Base-by-base conservation (phyloP, 1,140 invertebrate genomes). In the Drosophila saltans region DNA sequence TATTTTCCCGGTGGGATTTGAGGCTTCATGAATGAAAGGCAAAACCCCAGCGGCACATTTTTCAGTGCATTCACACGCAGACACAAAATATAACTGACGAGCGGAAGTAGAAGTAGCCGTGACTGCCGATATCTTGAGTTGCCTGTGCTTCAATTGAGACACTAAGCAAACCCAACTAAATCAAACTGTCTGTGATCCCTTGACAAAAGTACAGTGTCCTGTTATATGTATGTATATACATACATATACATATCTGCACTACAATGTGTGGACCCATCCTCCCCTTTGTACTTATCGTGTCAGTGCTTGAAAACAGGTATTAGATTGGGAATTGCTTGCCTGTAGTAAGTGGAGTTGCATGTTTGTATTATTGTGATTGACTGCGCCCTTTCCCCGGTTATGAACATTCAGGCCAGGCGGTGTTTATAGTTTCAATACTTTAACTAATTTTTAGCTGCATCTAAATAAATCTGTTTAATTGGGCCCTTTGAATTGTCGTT, bases 1-100 rank as follows among this genome's bases (percentile, higher is more conserved):
- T 85, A 85, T 85, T 85, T 85, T 85, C 75, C 81, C 81, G 78
- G 56, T 85, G 81, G 81, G 81, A 85, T 85, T 85, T 81, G 73
- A 70, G 65, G 74, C 74, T 81, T 85, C 81, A 85, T 85, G 81
- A 85, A 85, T 85, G 81, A 85, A 85, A 78, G 74, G 41, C 74
- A 80, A 84, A 85, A 70, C 76, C 77, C 55, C 45, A 40, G 58
- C 28, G 43, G 61, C 61, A 57, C 69, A 72, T 68, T 71, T 59
- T 69, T 28, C 55, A 52, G 56, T 67, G 61, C 77, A 60, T 71
- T 61, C 52, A 65, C 78, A 75, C 56, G 62, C 36, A 60, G 33
- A 39, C 67, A 55, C 33, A 30, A 36, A 52, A 24, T 66, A 59
- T 70, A 69, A 45, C 61, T 80, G 78, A 86, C 79, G 81, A 86